These are phyloP conservation scores for Ctenodactylus gundi DNA, from an alignment of 2,113 vertebrate species.

Conservation along the genomic window DNA sequence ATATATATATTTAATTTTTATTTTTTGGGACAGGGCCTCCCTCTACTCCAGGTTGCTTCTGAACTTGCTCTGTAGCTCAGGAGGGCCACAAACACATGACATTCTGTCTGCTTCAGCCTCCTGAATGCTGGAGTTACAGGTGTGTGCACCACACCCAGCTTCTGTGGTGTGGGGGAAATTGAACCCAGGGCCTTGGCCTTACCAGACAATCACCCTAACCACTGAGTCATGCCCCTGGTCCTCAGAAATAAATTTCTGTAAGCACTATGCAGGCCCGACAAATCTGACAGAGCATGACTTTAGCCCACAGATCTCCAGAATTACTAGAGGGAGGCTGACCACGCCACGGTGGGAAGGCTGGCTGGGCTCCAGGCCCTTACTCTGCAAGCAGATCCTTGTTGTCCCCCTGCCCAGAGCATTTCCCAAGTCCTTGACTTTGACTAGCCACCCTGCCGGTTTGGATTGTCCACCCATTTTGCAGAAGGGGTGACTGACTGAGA, in stretches of 20 bases:
- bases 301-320: not conserved
- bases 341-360: rapidly evolving
- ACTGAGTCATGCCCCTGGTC: too few relatives aligned
- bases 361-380: not conserved
- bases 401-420: not conserved
- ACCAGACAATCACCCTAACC: too few relatives aligned
- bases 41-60: too few relatives aligned
- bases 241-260: not conserved
- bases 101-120: too few relatives aligned
- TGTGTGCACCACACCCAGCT: too few relatives aligned
- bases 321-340: not conserved
- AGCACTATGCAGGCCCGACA: not conserved
- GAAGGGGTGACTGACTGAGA: not conserved
- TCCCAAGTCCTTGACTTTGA: not conserved
- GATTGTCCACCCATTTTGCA: not conserved
- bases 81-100: too few relatives aligned
- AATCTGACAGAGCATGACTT: not conserved
- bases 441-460: not conserved
- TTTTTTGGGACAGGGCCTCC: too few relatives aligned
- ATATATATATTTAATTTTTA: too few relatives aligned
- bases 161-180: too few relatives aligned
- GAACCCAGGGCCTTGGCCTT: not conserved
- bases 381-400: not conserved
- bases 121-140: too few relatives aligned
- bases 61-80: too few relatives aligned